A percentile compares a stretch with the other conserved stretches of the same genome.
Conservation (phyloP, 2,888 invertebrate genomes). For the Lysandra coridon region DNA sequence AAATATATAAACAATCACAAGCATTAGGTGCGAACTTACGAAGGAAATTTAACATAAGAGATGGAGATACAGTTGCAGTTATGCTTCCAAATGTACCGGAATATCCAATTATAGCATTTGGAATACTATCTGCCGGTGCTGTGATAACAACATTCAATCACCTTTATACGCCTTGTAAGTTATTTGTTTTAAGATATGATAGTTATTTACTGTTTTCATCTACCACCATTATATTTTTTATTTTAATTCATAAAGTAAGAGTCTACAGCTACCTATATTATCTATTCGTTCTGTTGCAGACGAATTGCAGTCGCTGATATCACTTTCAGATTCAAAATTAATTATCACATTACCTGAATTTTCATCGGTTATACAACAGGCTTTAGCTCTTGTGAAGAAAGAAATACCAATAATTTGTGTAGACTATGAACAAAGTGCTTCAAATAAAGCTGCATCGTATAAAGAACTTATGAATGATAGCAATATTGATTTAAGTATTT, state of each 20-base stretch:
- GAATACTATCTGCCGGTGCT: conserved; percentile 81
- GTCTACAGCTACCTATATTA: no score
- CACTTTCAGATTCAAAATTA: conserved; percentile 76
- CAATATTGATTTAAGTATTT: conserved; percentile 68
- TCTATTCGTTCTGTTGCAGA: conserved; percentile 58
- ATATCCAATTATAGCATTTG: conserved; percentile 80
- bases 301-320: conserved; percentile 82
- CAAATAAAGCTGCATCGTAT: conserved; percentile 80
- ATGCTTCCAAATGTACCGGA: conserved; percentile 86
- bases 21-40: conserved; percentile 81
- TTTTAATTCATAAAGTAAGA: no score
- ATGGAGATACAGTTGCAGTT: conserved; percentile 82
- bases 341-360: conserved; percentile 76
- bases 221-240: neutral
- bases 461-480: conserved; percentile 75
- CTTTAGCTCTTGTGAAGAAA: conserved; percentile 65
- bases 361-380: conserved; percentile 66
- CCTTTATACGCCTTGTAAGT: conserved; percentile 69
- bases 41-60: conserved; percentile 77
- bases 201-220: neutral
- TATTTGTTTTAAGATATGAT: neutral
- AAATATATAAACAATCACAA: conserved; percentile 72
- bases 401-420: conserved; percentile 73
- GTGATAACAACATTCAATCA: conserved; percentile 84
- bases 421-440: conserved; percentile 51